phyloP scores from a whole-genome alignment of 2,888 invertebrate genomes.

The Flexamia atlantica region DNA sequence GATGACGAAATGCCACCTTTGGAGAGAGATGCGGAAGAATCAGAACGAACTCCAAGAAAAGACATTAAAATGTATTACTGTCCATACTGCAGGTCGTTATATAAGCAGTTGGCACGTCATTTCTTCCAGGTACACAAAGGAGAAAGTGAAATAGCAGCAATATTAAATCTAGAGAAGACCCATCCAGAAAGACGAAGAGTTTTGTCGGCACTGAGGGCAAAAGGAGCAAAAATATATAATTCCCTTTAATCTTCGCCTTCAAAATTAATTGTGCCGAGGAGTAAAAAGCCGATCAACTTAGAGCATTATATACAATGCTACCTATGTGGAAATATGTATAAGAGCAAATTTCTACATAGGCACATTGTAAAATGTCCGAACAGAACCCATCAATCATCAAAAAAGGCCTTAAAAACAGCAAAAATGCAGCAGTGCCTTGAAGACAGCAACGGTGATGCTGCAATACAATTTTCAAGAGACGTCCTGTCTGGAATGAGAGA shows the following conservation, averaged over 20 bases:
- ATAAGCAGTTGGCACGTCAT: background rate
- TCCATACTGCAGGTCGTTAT: background rate
- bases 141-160: background rate
- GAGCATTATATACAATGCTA: background rate
- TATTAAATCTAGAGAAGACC: background rate
- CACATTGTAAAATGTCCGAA: conserved; percentile 2
- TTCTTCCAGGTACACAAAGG: background rate
- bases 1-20: too few species aligned
- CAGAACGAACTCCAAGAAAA: background rate
- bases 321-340: conserved; percentile 3
- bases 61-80: background rate
- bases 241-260: background rate
- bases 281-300: background rate
- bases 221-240: background rate
- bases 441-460: background rate
- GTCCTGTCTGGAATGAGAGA: conserved; percentile 47
- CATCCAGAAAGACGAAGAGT: conserved; percentile 1
- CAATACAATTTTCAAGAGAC: conserved; percentile 22
- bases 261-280: background rate
- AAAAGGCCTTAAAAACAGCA: background rate
- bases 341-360: background rate
- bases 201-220: background rate
- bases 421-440: background rate
- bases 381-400: background rate
- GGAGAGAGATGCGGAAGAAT: background rate